Evolutionary conservation across 2,888 invertebrate species (phyloP), one percentile per base, ranked within the genome.

Genomic region (Punctoribates punctum): DNA sequence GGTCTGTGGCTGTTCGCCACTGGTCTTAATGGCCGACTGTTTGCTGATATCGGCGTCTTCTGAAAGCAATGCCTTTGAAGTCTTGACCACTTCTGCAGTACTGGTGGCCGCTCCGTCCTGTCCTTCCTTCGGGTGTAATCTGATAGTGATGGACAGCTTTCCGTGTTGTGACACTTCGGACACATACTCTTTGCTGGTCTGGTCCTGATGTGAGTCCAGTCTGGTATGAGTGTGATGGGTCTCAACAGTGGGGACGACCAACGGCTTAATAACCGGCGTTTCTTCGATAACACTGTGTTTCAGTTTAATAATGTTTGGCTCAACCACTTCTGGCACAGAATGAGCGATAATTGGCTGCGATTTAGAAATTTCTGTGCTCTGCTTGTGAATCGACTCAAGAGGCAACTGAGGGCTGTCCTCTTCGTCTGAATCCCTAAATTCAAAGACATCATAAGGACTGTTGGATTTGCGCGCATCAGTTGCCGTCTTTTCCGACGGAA

Each of bases 341-440:
- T 67, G 67, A 67, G 38, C 6, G n/a, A 6, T 67, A 6, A 20
- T 20, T 34, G 13, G 34, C 38, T 67, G 34, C n/a, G 17, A 4
- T 1, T 60, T 25, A 11, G 5, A 13, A 11, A n/a, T 20, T 65
- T 29, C 65, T 8, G 29, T 17, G 34, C n/a, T 67, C 34, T 60
- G 15, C 5, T 34, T 38, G 42, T 77, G 77, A 27, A 77, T 67
- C 17, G 75, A 60, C 38, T 76, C 73, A 57, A 77, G 73, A 15
- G 62, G 76, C 60, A 72, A 60, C 25, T 67, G 70, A 34, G 65
- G 72, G 27, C 73, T 48, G 38, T 86, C 87, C 82, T 92, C 91
- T 82, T 94, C 94, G 57, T 90, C 91, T 6, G 92, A 91, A 83
- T 94, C 94, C 82, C 91, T 90, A 83, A 95, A 95, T 83, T 94